Evolutionary conservation across 2,113 vertebrate species (phyloP), one percentile per base, ranked within the genome.

Genomic region (Colistium nudipinnis): DNA sequence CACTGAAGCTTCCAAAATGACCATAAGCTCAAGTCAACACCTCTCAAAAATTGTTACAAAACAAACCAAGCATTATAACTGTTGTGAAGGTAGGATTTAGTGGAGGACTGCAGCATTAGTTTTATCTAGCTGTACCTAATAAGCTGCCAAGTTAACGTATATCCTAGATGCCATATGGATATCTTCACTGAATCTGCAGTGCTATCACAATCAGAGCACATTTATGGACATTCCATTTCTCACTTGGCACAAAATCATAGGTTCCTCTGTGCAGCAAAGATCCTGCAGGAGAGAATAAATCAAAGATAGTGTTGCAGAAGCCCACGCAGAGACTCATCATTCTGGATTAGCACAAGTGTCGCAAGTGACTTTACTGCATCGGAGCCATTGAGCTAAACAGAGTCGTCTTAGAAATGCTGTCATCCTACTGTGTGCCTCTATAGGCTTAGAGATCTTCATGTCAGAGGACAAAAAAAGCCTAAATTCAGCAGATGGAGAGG

Each of bases 401-500:
- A 9, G 12, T 19, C 22, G 17, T 44, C n/a, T 36, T 14, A 16
- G 6, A 64, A 52, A 60, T 38, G 0, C 43, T 39, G 33, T 22
- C 33, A 4, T 62, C 25, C 13, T 61, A 30, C 11, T 47, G 61
- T 20, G 48, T 35, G 68, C 36, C 30, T 55, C 33, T 44, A 14
- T 24, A 13, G 55, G 33, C 25, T 51, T 52, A 44, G 4, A 59
- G n/a, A 62, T 20, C 30, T 30, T 44, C 35, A 57, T 24, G 47
- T 53, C 17, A 60, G 22, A 47, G 41, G 39, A 56, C 30, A 66
- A 57, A 48, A n/a, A n/a, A 6, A 13, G 35, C 33, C 17, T n/a
- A 13, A 24, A 52, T 39, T 31, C 51, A 39, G 70, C n/a, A 43
- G 59, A 66, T 49, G 49, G 28, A 47, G 45, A 38, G 11, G 49